Evolutionary conservation across 2,113 vertebrate species (phyloP).

Genomic region (Trematocara marginatum): DNA sequence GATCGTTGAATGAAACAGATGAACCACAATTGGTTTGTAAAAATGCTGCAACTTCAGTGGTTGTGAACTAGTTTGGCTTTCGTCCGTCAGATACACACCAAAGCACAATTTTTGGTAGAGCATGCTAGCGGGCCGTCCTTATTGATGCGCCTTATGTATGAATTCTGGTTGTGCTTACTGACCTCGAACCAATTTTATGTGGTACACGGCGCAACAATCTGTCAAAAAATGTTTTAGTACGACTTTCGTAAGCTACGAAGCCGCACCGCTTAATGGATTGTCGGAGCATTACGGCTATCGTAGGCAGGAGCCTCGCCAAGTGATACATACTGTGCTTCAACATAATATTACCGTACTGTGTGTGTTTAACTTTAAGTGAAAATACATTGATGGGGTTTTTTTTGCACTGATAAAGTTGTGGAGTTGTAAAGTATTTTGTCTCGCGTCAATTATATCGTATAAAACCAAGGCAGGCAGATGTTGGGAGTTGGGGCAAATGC

Average conservation of each 20-base stretch:
- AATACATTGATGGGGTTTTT: accelerated
- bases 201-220: too few relatives aligned
- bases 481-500: background rate
- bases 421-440: background rate
- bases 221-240: too few relatives aligned
- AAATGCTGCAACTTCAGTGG: background rate
- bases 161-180: background rate
- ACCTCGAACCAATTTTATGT: too few relatives aligned
- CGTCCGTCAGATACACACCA: background rate
- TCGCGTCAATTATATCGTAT: background rate
- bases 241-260: too few relatives aligned
- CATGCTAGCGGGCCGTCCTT: background rate
- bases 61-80: background rate
- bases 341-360: background rate
- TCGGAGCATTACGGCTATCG: too few relatives aligned
- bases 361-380: background rate
- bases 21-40: background rate
- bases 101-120: background rate
- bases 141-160: background rate
- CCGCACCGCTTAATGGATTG: too few relatives aligned
- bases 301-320: too few relatives aligned
- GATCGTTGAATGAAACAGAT: background rate
- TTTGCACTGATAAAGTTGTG: background rate
- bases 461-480: background rate
- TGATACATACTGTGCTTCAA: too few relatives aligned